Conservation (phyloP, 2,888 invertebrate species). For the Pseudeuparius sepicola region DNA sequence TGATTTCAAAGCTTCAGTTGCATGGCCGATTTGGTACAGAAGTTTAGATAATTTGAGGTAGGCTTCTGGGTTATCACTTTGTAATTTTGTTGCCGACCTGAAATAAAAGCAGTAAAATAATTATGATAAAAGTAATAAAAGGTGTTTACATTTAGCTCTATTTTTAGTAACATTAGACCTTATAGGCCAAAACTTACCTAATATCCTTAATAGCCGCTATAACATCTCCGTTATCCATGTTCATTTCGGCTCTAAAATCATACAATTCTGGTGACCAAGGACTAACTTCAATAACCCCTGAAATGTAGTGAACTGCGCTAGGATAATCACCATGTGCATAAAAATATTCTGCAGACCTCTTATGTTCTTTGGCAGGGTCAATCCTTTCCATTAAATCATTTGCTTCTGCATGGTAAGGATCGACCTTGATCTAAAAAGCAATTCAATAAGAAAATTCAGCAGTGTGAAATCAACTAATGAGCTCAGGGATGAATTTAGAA, state of each 20-base stretch:
- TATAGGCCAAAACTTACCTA: conserved; percentile 13
- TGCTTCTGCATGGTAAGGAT: conserved; percentile 72
- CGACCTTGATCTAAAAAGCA: conserved; percentile 48
- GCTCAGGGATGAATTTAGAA: too few species aligned
- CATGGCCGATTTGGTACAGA: conserved; percentile 85
- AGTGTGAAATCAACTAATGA: too few species aligned
- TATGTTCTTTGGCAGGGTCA: conserved; percentile 50
- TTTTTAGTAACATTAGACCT: too few species aligned
- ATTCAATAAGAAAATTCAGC: too few species aligned
- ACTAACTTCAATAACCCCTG: conserved; percentile 63
- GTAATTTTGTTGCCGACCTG: conserved; percentile 78
- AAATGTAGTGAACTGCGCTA: conserved; percentile 54
- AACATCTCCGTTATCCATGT: conserved; percentile 66
- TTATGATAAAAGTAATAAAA: too few species aligned
- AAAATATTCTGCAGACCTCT: conserved; percentile 53
- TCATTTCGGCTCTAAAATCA: conserved; percentile 78
- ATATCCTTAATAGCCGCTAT: conserved; percentile 86
- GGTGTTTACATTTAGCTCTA: too few species aligned
- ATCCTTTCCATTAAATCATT: conserved; percentile 57
- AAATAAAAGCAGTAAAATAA: conserved; percentile 2
- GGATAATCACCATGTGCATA: conserved; percentile 46
- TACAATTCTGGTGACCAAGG: conserved; percentile 83
- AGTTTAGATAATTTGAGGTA: conserved; percentile 73
- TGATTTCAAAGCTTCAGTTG: conserved; percentile 82
- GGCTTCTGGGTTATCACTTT: conserved; percentile 85